phyloP scores from a whole-genome alignment of 2,113 vertebrate genomes.

The Phalacrocorax brasilianus region DNA sequence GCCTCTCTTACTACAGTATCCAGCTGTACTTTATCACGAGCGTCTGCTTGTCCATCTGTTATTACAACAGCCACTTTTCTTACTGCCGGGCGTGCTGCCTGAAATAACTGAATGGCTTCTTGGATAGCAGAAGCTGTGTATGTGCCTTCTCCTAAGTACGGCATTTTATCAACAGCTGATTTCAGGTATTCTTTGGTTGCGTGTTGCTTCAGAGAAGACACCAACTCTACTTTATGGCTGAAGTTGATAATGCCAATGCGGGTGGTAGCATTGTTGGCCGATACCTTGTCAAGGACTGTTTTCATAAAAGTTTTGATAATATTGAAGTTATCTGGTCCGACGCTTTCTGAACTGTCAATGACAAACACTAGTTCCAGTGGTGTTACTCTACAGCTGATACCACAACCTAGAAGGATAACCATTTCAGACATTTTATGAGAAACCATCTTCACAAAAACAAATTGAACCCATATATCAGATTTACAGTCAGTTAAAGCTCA shows the following conservation, averaged over 20 bases:
- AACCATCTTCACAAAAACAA: background rate
- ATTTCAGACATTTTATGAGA: background rate
- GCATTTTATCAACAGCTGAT: conserved; percentile 77
- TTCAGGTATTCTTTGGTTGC: conserved; percentile 71
- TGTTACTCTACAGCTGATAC: conserved; percentile 76
- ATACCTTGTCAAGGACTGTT: conserved; percentile 74
- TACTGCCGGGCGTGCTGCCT: conserved; percentile 58
- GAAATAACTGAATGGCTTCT: conserved; percentile 72
- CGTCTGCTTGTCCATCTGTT: conserved; percentile 81
- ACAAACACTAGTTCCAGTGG: conserved; percentile 88
- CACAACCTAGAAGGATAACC: conserved; percentile 77
- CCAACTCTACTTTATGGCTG: conserved; percentile 77
- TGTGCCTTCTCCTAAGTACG: conserved; percentile 85
- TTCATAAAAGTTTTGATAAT: conserved; percentile 85
- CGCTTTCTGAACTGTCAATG: conserved; percentile 89
- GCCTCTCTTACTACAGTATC: conserved; percentile 62
- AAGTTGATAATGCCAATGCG: conserved; percentile 84
- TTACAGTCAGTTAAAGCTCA: background rate
- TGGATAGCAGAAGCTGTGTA: conserved; percentile 82
- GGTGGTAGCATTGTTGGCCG: conserved; percentile 38
- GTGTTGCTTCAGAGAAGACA: conserved; percentile 76
- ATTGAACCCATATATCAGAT: background rate
- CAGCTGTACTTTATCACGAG: conserved; percentile 70
- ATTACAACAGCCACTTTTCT: conserved; percentile 83
- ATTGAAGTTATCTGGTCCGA: conserved; percentile 84